These are phyloP conservation scores for Fragum fragum DNA, from an alignment of 2,888 invertebrate species.

Conservation along the genomic window DNA sequence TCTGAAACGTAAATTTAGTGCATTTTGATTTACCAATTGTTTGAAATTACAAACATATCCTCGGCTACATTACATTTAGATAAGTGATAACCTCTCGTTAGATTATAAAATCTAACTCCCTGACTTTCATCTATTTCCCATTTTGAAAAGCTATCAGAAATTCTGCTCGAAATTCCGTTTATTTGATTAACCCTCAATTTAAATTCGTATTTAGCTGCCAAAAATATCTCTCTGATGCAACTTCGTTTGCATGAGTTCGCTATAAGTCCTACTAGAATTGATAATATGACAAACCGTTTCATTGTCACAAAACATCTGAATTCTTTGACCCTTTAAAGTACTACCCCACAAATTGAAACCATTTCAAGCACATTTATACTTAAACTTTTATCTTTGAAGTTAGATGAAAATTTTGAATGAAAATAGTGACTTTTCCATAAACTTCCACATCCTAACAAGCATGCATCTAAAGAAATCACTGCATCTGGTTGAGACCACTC, in stretches of 20 bases:
- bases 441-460: not conserved
- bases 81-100: no score
- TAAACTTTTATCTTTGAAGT: not conserved
- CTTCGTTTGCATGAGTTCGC: no score
- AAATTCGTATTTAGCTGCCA: not conserved
- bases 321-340: not conserved
- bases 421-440: not conserved
- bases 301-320: conserved; percentile 6
- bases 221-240: no score
- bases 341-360: not conserved
- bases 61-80: no score
- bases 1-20: no score
- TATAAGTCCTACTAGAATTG: not conserved
- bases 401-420: not conserved
- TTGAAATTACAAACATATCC: no score
- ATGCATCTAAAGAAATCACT: not conserved
- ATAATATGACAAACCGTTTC: not conserved
- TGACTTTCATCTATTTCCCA: no score
- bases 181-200: not conserved
- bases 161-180: not conserved
- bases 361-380: not conserved
- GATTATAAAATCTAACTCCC: no score
- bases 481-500: not conserved
- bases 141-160: not conserved
- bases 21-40: no score